phyloP scores from a whole-genome alignment of 30 jellyfish, hydroid and myxozoan species.

The Hydractinia echinata region DNA sequence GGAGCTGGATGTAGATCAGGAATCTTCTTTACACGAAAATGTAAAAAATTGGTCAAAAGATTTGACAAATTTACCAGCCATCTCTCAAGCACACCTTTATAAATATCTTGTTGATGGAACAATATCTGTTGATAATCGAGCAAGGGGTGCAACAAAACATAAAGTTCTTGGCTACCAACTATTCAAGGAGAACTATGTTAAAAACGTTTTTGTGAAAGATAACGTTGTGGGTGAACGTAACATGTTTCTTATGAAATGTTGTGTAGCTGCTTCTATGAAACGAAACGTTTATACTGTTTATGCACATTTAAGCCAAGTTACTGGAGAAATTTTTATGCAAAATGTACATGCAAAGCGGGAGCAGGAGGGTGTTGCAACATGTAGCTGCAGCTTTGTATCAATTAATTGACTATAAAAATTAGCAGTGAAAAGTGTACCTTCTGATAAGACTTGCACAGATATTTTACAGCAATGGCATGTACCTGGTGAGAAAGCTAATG shows the following conservation, averaged over 20 bases:
- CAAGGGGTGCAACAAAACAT: constrained; percentile 8
- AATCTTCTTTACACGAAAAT: no score
- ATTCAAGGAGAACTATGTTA: constrained; percentile 18
- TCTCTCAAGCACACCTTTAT: no score
- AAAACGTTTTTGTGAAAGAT: constrained; percentile 35
- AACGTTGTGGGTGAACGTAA: constrained; percentile 47
- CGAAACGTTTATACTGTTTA: constrained; percentile 16
- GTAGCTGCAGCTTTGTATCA: constrained; percentile 43
- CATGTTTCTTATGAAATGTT: constrained; percentile 2
- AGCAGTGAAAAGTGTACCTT: constrained; percentile 15
- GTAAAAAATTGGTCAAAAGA: no score
- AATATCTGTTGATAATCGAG: neutral
- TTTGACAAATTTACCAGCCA: no score
- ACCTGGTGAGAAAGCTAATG: constrained; percentile 4
- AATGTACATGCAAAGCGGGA: constrained; percentile 37
- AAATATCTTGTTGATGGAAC: constrained; percentile 1
- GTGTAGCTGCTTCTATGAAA: constrained; percentile 25
- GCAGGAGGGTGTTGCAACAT: constrained; percentile 56
- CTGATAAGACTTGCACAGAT: constrained; percentile 28
- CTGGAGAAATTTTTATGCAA: neutral
- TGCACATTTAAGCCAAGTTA: constrained; percentile 26
- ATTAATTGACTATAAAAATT: constrained; percentile 20
- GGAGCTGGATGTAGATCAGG: no score
- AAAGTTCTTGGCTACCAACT: constrained; percentile 16
- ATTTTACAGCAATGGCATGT: constrained; percentile 4